phyloP scores from a whole-genome alignment of 2,797 vertebrate genomes.

The Acanthis flammea region DNA sequence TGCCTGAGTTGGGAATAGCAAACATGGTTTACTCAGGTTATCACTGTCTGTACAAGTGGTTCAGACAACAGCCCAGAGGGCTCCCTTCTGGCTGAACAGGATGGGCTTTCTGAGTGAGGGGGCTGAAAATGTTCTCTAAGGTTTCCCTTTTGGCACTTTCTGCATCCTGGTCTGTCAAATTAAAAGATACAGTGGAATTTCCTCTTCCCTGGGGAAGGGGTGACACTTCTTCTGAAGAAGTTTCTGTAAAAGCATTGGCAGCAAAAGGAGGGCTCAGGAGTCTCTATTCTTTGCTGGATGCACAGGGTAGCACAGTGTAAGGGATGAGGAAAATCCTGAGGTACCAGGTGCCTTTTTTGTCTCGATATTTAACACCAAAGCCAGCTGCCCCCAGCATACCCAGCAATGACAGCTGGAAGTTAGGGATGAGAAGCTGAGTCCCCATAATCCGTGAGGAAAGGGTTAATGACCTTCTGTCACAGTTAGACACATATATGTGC shows the following conservation, averaged over 20 bases:
- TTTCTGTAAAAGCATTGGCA: background rate
- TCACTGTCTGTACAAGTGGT: background rate
- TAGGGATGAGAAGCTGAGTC: background rate
- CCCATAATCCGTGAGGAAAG: accelerated
- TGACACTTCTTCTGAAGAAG: background rate
- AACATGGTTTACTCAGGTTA: background rate
- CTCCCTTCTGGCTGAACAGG: background rate
- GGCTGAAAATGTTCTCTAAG: background rate
- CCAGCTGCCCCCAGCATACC: background rate
- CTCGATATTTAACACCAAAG: background rate
- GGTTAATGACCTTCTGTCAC: background rate
- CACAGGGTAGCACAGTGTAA: background rate
- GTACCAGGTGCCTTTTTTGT: background rate
- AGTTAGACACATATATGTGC: background rate
- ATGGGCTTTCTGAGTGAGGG: background rate
- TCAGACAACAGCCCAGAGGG: background rate
- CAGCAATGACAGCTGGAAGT: background rate
- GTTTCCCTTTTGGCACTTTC: slow-evolving; percentile 7
- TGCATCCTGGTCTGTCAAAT: background rate
- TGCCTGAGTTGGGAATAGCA: background rate
- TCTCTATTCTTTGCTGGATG: background rate
- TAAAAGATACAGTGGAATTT: background rate
- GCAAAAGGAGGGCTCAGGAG: background rate
- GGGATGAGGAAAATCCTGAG: background rate
- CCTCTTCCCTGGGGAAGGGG: background rate